Percentiles rank a stretch among this genome's conserved stretches.
phyloP scores from a whole-genome alignment of 2,113 vertebrate species.

The Oplegnathus fasciatus region DNA sequence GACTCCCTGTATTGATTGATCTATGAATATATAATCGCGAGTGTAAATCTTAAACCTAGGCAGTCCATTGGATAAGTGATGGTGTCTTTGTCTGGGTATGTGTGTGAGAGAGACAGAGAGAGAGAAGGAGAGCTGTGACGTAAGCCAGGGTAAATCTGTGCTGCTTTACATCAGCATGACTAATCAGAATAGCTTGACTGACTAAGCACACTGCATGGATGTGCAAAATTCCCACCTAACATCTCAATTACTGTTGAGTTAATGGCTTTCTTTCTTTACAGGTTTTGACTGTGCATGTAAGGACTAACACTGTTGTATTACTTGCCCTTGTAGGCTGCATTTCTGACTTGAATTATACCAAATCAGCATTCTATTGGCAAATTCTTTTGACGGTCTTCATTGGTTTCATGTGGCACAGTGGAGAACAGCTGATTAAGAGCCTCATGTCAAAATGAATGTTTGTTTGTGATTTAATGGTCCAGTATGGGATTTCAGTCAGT shows the following conservation, averaged over 20 bases:
- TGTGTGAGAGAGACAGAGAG: not conserved
- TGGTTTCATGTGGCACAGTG: not conserved
- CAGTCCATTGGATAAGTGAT: slow-evolving; percentile 51
- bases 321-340: not conserved
- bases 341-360: slow-evolving; percentile 4
- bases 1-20: slow-evolving; percentile 80
- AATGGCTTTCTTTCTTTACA: not conserved
- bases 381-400: not conserved
- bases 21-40: slow-evolving; percentile 82
- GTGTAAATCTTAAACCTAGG: slow-evolving; percentile 72
- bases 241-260: slow-evolving; percentile 8
- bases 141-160: slow-evolving; percentile 11
- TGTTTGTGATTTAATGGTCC: slow-evolving; percentile 13
- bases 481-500: no score
- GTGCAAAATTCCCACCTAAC: slow-evolving; percentile 13
- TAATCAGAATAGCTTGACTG: slow-evolving; percentile 31
- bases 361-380: slow-evolving; percentile 12
- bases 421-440: slow-evolving; percentile 11
- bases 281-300: not conserved
- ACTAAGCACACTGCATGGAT: slow-evolving; percentile 29
- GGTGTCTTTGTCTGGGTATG: slow-evolving; percentile 24
- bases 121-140: not conserved
- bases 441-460: no score
- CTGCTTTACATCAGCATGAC: slow-evolving; percentile 34
- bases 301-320: not conserved